Evolutionary conservation across 2,797 vertebrate genomes (phyloP).

Genomic region (Erpetoichthys calabaricus): DNA sequence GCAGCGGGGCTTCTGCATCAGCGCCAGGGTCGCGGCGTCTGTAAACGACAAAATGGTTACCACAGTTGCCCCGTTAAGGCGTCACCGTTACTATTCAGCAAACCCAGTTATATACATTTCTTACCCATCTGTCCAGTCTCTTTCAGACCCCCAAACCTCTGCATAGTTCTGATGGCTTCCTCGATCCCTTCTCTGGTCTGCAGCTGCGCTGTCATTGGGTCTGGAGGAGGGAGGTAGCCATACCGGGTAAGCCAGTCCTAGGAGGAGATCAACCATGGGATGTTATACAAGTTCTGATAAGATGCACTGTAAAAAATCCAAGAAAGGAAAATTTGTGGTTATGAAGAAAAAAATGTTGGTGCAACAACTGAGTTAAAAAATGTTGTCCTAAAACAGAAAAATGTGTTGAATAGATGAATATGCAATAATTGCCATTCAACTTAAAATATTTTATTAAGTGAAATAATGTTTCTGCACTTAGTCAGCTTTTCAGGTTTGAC

Average conservation of each 20-base stretch:
- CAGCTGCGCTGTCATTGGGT: constrained; percentile 56
- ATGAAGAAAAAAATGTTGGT: too few species aligned
- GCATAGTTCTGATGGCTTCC: constrained; percentile 64
- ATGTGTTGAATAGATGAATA: too few species aligned
- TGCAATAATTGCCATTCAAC: too few species aligned
- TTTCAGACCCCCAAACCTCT: constrained; percentile 61
- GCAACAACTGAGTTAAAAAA: too few species aligned
- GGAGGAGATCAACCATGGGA: neutral
- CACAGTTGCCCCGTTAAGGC: neutral
- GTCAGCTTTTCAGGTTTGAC: too few species aligned
- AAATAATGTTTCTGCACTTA: too few species aligned
- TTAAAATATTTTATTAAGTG: too few species aligned
- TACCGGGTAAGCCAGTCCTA: constrained; percentile 82
- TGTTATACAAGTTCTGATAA: too few species aligned
- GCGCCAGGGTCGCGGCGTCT: constrained; percentile 37
- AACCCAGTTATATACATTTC: neutral
- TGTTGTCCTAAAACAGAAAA: too few species aligned
- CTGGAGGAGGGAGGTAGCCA: constrained; percentile 66
- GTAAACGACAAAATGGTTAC: neutral
- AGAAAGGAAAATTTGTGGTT: too few species aligned
- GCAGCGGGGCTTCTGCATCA: constrained; percentile 68
- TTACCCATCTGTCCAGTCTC: constrained; percentile 64
- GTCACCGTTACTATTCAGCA: too few species aligned
- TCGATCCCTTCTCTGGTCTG: constrained; percentile 58
- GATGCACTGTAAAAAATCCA: too few species aligned